These are phyloP conservation scores for Oreochromis tanganicae DNA, from an alignment of 2,113 vertebrate genomes.

Conservation along the genomic window DNA sequence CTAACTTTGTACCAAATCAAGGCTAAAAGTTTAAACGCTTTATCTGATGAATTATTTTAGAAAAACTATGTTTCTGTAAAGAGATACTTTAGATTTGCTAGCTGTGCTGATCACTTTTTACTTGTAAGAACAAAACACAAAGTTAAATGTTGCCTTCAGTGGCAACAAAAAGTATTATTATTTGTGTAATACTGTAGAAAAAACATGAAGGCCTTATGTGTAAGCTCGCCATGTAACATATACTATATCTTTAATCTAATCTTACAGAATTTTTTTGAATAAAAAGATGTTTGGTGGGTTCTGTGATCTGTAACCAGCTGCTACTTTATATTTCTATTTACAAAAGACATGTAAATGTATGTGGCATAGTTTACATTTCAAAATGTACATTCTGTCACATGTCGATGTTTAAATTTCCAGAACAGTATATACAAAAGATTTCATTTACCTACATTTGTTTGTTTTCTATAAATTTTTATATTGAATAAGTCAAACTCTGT, in stretches of 20 bases:
- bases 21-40: neutral
- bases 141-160: neutral
- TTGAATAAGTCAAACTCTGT: neutral
- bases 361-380: neutral
- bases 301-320: neutral
- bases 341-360: neutral
- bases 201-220: neutral
- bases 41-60: neutral
- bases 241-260: neutral
- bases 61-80: neutral
- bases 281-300: neutral
- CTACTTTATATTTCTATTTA: neutral
- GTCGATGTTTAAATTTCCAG: neutral
- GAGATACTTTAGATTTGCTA: neutral
- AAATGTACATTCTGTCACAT: neutral
- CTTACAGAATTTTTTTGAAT: neutral
- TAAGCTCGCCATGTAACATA: neutral
- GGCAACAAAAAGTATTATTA: neutral
- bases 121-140: neutral
- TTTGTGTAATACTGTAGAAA: neutral
- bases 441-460: neutral
- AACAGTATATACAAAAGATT: neutral
- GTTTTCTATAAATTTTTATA: neutral
- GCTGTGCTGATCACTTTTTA: neutral
- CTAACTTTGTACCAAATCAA: rapidly evolving